Conservation (phyloP, 2,797 vertebrate genomes). For the Chiloscyllium punctatum region DNA sequence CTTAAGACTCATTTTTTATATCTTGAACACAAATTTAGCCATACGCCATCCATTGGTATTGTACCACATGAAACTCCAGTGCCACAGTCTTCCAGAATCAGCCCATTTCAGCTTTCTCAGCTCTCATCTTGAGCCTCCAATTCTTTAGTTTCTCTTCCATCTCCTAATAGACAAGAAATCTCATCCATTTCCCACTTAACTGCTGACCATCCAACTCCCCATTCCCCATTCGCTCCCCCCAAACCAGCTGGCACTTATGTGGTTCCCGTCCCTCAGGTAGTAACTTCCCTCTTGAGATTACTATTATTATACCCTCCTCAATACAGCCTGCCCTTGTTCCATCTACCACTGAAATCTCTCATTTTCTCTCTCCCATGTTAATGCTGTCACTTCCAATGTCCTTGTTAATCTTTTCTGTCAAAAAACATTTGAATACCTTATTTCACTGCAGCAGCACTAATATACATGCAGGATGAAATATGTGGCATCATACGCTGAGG, state of each 20-base stretch:
- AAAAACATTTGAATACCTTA: background rate
- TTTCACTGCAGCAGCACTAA: background rate
- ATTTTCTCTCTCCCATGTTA: background rate
- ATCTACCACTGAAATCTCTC: background rate
- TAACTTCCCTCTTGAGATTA: background rate
- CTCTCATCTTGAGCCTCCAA: background rate
- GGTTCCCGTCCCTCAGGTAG: background rate
- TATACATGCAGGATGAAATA: too few relatives aligned
- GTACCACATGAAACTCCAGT: background rate
- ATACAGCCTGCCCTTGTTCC: background rate
- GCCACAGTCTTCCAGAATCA: background rate
- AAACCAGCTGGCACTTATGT: background rate
- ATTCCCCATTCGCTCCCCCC: background rate
- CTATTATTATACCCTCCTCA: background rate
- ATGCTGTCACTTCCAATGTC: background rate
- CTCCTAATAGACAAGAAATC: background rate
- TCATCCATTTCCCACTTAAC: background rate
- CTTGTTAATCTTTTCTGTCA: background rate
- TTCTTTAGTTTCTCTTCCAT: background rate
- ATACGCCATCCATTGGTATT: background rate
- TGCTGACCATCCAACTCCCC: background rate
- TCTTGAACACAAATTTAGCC: background rate
- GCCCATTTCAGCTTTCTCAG: background rate
- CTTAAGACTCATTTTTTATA: background rate
- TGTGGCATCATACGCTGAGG: too few relatives aligned